These are phyloP conservation scores for Cepaea hortensis DNA, from an alignment of 2,888 invertebrate species.

Conservation along the genomic window DNA sequence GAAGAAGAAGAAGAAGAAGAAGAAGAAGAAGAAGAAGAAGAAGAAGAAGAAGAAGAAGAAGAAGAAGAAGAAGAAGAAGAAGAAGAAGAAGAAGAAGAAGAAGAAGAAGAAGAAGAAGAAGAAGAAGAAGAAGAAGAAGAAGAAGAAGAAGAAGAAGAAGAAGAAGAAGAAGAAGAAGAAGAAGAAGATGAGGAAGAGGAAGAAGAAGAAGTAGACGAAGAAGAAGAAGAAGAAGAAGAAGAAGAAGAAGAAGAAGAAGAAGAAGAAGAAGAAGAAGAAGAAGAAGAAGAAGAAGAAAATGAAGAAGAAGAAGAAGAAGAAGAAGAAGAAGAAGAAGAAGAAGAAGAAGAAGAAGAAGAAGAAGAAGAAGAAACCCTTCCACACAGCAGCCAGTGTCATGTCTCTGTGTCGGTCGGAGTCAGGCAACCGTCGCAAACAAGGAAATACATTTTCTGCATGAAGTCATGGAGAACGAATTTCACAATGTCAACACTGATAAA, in stretches of 20 bases:
- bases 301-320: too few species aligned
- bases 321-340: too few species aligned
- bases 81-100: background rate
- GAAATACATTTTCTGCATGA: too few species aligned
- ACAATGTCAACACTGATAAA: too few species aligned
- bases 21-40: conserved; percentile 15
- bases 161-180: background rate
- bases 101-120: background rate
- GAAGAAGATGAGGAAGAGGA: background rate
- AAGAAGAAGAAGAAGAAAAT: background rate
- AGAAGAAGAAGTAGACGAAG: background rate
- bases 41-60: conserved; percentile 11
- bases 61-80: background rate
- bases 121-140: background rate
- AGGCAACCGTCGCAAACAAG: too few species aligned
- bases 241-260: conserved; percentile 14
- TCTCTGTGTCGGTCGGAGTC: too few species aligned
- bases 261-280: conserved; percentile 19
- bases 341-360: too few species aligned
- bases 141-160: background rate
- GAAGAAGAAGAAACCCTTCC: too few species aligned
- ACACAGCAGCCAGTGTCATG: too few species aligned
- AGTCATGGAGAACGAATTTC: too few species aligned
- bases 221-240: background rate
- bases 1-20: background rate